Conservation (phyloP, 2,113 vertebrate genomes). For the Hyperoodon ampullatus region DNA sequence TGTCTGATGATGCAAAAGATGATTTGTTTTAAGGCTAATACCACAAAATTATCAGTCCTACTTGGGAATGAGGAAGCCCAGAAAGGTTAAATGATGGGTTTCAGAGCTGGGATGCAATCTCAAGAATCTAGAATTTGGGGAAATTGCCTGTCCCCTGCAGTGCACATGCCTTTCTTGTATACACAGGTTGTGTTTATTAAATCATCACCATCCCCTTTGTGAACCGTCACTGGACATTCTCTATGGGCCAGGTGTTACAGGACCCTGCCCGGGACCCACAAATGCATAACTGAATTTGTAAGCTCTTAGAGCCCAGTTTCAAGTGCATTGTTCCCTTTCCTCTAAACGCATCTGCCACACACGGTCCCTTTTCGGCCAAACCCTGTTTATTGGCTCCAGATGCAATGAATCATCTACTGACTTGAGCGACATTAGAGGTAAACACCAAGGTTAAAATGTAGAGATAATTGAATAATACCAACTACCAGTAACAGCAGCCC, state of each 20-base stretch:
- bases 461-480: conserved; percentile 87
- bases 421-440: conserved; percentile 86
- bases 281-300: conserved; percentile 65
- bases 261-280: conserved; percentile 17
- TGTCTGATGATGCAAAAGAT: not conserved
- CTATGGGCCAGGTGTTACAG: not conserved
- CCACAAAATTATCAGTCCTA: not conserved
- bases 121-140: not conserved
- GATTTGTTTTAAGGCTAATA: not conserved
- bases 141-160: not conserved
- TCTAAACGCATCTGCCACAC: conserved; percentile 82
- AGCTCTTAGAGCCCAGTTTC: conserved; percentile 79
- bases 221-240: not conserved
- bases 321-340: conserved; percentile 80
- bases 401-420: conserved; percentile 85
- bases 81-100: not conserved
- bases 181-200: not conserved
- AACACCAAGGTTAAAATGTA: conserved; percentile 88
- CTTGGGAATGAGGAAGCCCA: not conserved
- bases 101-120: not conserved
- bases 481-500: conserved; percentile 85
- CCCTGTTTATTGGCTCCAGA: conserved; percentile 85
- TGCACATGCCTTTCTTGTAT: not conserved
- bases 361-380: conserved; percentile 85
- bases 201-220: not conserved